A percentile compares a stretch with the other conserved stretches of the same genome.
Conservation (phyloP, 2,888 invertebrate genomes). For the Ommatoiulus sabulosus region DNA sequence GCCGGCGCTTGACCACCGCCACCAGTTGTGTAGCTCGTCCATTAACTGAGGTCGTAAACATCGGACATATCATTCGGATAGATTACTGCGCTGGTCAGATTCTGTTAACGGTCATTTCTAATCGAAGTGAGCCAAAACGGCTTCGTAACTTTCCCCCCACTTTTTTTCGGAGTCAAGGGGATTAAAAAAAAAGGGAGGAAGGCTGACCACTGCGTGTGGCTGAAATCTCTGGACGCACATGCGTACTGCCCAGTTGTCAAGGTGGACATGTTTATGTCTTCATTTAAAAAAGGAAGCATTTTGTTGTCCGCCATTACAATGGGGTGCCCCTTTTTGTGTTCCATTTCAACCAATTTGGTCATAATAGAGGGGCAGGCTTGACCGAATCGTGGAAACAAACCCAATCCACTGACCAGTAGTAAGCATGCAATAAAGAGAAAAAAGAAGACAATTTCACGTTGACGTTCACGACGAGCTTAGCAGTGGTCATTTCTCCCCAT, state of each 20-base stretch:
- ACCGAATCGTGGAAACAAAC: constrained; percentile 22
- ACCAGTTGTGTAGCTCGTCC: not conserved
- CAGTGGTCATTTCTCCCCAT: not conserved
- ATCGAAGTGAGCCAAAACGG: not conserved
- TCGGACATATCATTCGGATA: not conserved
- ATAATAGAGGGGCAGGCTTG: constrained; percentile 18
- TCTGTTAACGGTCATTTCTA: constrained; percentile 2
- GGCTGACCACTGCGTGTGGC: not conserved
- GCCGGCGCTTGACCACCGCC: not conserved
- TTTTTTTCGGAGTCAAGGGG: not conserved
- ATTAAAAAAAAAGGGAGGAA: not conserved
- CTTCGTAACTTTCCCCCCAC: not conserved
- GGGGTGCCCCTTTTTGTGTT: constrained; percentile 21
- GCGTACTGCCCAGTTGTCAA: constrained; percentile 5
- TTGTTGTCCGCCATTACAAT: constrained; percentile 13
- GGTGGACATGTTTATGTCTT: constrained; percentile 34
- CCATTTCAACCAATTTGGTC: constrained; percentile 11
- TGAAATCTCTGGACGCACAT: not conserved
- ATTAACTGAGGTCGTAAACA: not conserved
- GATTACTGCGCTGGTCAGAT: constrained; percentile 34
- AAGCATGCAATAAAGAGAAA: not conserved
- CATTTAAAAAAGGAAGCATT: constrained; percentile 34
- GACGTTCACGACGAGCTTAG: constrained; percentile 21
- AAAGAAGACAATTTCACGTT: constrained; percentile 20
- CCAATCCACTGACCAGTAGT: constrained; percentile 17